These are phyloP conservation scores for Rhagologus leucostigma DNA, from an alignment of 2,113 vertebrate genomes.

Conservation along the genomic window DNA sequence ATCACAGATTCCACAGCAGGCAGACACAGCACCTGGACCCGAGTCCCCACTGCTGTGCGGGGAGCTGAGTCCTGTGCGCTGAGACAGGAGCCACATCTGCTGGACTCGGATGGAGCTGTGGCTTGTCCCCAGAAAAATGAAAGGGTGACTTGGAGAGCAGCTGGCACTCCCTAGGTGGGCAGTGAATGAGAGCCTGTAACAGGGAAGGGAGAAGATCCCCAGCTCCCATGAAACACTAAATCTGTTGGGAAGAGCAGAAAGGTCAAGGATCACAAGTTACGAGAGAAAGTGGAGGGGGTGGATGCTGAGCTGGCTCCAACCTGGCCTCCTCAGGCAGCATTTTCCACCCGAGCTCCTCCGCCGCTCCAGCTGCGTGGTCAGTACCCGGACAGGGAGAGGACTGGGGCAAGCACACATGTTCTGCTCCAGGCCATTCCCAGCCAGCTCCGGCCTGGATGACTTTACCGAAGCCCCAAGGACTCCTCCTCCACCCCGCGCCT, in stretches of 20 bases:
- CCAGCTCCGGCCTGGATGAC: constrained; percentile 6
- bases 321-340: not conserved
- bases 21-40: not conserved
- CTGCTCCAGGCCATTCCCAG: constrained; percentile 46
- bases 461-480: not conserved
- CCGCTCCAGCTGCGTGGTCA: not conserved
- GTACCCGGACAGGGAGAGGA: constrained; percentile 7
- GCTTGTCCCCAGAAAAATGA: not conserved
- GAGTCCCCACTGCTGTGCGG: accelerated
- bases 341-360: not conserved
- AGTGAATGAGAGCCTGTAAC: not conserved
- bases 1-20: not conserved
- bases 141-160: not conserved
- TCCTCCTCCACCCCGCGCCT: not conserved
- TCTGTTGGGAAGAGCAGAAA: not conserved
- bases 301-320: not conserved
- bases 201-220: not conserved
- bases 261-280: not conserved
- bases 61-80: not conserved
- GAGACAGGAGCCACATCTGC: not conserved
- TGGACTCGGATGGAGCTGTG: not conserved
- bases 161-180: not conserved
- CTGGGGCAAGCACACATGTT: constrained; percentile 28
- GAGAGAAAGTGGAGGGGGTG: not conserved
- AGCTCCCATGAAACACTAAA: not conserved